Conservation (phyloP, 1,140 invertebrate species). For the Drosophila fuyamai region DNA sequence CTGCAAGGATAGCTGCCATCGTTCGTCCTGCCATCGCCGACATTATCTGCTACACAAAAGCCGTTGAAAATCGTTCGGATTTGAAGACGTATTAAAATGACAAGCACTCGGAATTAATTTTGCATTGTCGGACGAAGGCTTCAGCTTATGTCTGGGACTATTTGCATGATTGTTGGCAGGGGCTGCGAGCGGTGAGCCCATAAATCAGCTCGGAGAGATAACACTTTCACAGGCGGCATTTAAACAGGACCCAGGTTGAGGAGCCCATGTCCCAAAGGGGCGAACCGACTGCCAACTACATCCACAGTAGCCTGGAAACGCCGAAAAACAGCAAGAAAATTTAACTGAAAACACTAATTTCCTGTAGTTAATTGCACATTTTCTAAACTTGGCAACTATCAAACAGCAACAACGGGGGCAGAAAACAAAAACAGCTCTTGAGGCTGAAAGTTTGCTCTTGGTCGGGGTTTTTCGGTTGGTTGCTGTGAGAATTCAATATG, state of each 20-base stretch:
- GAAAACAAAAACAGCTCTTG: conserved; percentile 40
- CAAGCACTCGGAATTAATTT: conserved; percentile 76
- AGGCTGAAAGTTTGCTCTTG: conserved; percentile 45
- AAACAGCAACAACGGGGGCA: conserved; percentile 47
- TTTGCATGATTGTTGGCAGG: conserved; percentile 44
- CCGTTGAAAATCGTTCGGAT: conserved; percentile 63
- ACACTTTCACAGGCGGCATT: conserved; percentile 1
- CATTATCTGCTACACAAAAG: conserved; percentile 46
- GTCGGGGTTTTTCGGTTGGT: conserved; percentile 46
- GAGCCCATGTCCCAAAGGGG: neutral
- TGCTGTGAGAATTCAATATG: conserved; percentile 65
- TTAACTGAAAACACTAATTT: conserved; percentile 71
- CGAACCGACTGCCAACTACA: conserved; percentile 6
- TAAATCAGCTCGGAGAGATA: conserved; percentile 21
- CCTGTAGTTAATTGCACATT: conserved; percentile 80
- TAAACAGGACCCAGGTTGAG: neutral
- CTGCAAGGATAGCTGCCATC: conserved; percentile 36
- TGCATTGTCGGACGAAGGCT: conserved; percentile 47
- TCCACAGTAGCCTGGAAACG: neutral
- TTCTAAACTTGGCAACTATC: conserved; percentile 61
- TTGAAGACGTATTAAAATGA: conserved; percentile 64
- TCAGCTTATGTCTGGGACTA: conserved; percentile 20
- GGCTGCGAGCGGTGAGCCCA: conserved; percentile 1
- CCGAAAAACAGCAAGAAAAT: conserved; percentile 32
- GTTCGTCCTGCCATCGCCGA: conserved; percentile 6